These are phyloP conservation scores for Procambarus clarkii DNA, from an alignment of 1,140 invertebrate species.

Conservation along the genomic window DNA sequence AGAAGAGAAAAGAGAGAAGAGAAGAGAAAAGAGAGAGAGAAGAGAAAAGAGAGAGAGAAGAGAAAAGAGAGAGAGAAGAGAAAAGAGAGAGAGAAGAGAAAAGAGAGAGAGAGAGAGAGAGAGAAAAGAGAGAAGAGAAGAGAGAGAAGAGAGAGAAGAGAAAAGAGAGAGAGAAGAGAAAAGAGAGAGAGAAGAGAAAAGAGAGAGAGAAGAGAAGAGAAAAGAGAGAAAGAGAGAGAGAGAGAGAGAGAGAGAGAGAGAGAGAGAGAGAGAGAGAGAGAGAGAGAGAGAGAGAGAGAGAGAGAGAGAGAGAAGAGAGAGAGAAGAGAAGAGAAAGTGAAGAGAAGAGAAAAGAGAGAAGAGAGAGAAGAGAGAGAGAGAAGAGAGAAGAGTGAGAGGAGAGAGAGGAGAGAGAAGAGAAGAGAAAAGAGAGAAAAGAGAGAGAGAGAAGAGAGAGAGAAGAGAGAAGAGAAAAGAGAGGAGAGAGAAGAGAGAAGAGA, in stretches of 20 bases:
- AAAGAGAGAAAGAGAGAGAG: neutral
- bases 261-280: constrained; percentile 11
- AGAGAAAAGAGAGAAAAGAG: too few relatives aligned
- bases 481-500: neutral
- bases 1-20: too few relatives aligned
- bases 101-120: constrained; percentile 6
- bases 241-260: constrained; percentile 13
- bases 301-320: neutral
- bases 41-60: neutral
- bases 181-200: constrained; percentile 4
- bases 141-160: constrained; percentile 21
- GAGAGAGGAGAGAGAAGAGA: too few relatives aligned
- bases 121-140: neutral
- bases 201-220: neutral
- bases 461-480: neutral
- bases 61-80: neutral
- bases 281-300: neutral
- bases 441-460: neutral
- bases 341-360: too few relatives aligned
- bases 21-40: too few relatives aligned
- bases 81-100: neutral
- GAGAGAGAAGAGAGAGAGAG: neutral
- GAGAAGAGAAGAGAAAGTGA: too few relatives aligned
- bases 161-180: constrained; percentile 9
- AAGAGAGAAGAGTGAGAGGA: too few relatives aligned